Evolutionary conservation across 1,140 invertebrate species (phyloP).

Genomic region (Drosophila athabasca): DNA sequence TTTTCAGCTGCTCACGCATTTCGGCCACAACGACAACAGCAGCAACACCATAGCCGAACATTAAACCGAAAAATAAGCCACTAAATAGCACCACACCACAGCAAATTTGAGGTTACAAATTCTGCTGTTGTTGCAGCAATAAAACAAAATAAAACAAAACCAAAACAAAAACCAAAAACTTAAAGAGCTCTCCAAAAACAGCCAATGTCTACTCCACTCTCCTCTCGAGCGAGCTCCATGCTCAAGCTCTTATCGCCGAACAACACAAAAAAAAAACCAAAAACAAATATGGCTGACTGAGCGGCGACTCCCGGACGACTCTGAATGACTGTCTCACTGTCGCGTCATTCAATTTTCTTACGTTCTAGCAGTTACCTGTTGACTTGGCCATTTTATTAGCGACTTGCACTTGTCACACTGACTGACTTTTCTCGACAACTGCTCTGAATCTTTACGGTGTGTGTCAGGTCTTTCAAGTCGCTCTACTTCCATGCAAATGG

Average conservation of each 20-base stretch:
- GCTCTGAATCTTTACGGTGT: slow-evolving; percentile 29
- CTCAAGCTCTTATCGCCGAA: slow-evolving; percentile 36
- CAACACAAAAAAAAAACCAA: not conserved
- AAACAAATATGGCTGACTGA: slow-evolving; percentile 34
- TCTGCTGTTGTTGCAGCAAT: slow-evolving; percentile 50
- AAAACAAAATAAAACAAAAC: not conserved
- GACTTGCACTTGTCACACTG: slow-evolving; percentile 41
- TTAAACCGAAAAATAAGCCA: slow-evolving; percentile 62
- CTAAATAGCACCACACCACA: slow-evolving; percentile 35
- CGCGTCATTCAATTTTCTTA: slow-evolving; percentile 6
- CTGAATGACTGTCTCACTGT: slow-evolving; percentile 22
- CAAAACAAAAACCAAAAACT: slow-evolving; percentile 5
- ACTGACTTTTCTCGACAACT: slow-evolving; percentile 39
- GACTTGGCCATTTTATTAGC: slow-evolving; percentile 45
- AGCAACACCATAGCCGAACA: slow-evolving; percentile 29
- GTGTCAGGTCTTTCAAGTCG: slow-evolving; percentile 23
- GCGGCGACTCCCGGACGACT: slow-evolving; percentile 15
- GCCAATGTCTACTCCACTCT: slow-evolving; percentile 35
- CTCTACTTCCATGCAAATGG: not conserved
- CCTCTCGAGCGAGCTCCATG: slow-evolving; percentile 23
- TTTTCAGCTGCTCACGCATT: slow-evolving; percentile 61
- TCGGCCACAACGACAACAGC: slow-evolving; percentile 39
- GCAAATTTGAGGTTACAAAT: slow-evolving; percentile 68
- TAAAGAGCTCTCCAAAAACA: slow-evolving; percentile 47
- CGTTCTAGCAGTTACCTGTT: slow-evolving; percentile 49